These are phyloP conservation scores for Campylorhamphus procurvoides DNA, from an alignment of 2,113 vertebrate species.

Conservation along the genomic window DNA sequence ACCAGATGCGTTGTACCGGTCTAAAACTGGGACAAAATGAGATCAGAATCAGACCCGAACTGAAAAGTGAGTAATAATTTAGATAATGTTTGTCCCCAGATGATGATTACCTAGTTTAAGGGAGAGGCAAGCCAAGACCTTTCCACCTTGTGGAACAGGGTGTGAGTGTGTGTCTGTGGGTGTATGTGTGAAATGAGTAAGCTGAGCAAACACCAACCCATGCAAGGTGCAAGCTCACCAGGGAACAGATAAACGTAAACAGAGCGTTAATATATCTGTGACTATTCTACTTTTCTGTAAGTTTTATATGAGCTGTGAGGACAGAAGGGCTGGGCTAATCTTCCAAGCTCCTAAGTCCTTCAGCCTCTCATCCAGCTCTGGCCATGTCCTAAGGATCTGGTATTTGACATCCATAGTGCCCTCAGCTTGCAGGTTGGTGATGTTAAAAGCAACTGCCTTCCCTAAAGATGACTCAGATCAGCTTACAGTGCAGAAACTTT, in stretches of 20 bases:
- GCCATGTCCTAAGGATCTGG: not conserved
- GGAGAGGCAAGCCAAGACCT: conserved; percentile 51
- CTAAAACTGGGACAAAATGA: not conserved
- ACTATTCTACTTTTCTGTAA: not conserved
- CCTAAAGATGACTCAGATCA: not conserved
- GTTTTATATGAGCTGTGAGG: not conserved
- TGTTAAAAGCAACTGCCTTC: not conserved
- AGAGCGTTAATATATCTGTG: not conserved
- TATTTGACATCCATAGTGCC: not conserved
- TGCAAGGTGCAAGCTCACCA: conserved; percentile 3
- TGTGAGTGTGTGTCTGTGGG: conserved; percentile 24
- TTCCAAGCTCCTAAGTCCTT: not conserved
- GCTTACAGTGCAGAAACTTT: not conserved
- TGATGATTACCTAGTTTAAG: conserved; percentile 21
- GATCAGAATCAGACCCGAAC: not conserved
- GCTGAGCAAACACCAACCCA: conserved; percentile 46
- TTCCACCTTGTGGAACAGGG: conserved; percentile 53
- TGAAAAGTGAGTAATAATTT: conserved; percentile 36
- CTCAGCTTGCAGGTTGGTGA: not conserved
- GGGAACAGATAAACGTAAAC: not conserved
- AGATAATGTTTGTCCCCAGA: conserved; percentile 41
- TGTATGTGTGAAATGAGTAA: conserved; percentile 46
- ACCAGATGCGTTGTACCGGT: not conserved
- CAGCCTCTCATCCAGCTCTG: not conserved
- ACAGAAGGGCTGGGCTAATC: not conserved